These are phyloP conservation scores for Madoqua kirkii DNA, from an alignment of 2,113 vertebrate genomes.

Conservation along the genomic window DNA sequence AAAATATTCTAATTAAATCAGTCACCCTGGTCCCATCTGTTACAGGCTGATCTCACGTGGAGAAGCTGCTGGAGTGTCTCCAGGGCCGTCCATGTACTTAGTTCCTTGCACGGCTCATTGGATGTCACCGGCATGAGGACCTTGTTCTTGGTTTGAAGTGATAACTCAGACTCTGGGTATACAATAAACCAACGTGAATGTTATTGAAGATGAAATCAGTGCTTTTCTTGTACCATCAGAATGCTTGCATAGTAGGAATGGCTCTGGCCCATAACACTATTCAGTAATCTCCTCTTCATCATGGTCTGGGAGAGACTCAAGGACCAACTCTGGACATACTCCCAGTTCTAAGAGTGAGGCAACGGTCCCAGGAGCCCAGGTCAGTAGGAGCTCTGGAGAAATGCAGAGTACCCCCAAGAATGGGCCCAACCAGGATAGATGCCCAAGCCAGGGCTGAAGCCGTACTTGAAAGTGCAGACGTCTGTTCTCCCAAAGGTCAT, in stretches of 20 bases:
- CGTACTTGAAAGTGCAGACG: rapidly evolving
- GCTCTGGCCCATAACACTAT: neutral
- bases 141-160: conserved; percentile 76
- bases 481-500: neutral
- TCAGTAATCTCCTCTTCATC: neutral
- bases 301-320: no score
- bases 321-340: neutral
- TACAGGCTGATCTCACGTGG: conserved; percentile 75
- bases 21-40: conserved; percentile 82
- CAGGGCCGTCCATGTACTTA: conserved; percentile 76
- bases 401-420: neutral
- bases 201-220: neutral
- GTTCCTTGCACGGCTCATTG: conserved; percentile 79
- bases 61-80: conserved; percentile 79
- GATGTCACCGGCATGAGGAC: conserved; percentile 75
- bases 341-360: neutral
- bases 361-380: rapidly evolving
- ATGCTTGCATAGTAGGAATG: neutral
- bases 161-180: neutral
- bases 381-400: rapidly evolving
- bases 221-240: neutral
- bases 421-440: neutral
- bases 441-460: no score
- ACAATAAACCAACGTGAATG: neutral
- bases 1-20: conserved; percentile 88